Base-by-base conservation (phyloP, 2,113 vertebrate species). In the Sminthopsis crassicaudata region DNA sequence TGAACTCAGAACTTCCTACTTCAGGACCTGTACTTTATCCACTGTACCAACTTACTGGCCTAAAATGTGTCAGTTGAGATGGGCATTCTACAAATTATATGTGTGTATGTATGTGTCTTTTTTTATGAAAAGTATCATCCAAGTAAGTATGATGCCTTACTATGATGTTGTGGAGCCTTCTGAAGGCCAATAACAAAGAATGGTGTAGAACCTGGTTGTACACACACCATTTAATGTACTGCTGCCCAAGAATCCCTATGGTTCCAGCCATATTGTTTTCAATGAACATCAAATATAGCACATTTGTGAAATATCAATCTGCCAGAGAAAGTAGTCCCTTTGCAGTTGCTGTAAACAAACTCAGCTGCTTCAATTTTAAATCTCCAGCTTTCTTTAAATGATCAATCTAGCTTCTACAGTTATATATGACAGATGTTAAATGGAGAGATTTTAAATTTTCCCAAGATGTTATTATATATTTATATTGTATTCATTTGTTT, bases 401-500 rank as follows among this genome's bases (percentile, higher is more conserved):
- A 98, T 98, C 96, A 95, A 97, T 97, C 97, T 94, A 95, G 95
- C 84, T 90, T 91, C 93, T 96, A 91, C 9, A 30, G 94, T 96
- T 95, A 95, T 95, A 96, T 90, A 95, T 97, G 97, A 97, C 97
- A 97, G 97, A 97, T 97, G 98, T 96, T 97, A 98, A 97, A 96
- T 89, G 91, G 97, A 98, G 96, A 97, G 96, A 94, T 91, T 92
- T 97, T 98, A 95, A 97, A 96, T 97, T 97, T 95, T 97, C 97
- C 97, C 97, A 97, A 97, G 96, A 95, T 97, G 96, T 97, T 98
- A 96, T 97, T 98, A 97, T 98, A 97, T 96, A 97, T 96, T 97
- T 98, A 97, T 97, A 97, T 97, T 96, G 97, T 97, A 96, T 97
- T 96, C 96, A 94, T 97, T 97, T 97, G 96, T 97, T 98, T 97